A percentile compares a stretch with the other conserved stretches of the same genome.
Conservation (phyloP, 2,113 vertebrate genomes). For the Carassius carassius region DNA sequence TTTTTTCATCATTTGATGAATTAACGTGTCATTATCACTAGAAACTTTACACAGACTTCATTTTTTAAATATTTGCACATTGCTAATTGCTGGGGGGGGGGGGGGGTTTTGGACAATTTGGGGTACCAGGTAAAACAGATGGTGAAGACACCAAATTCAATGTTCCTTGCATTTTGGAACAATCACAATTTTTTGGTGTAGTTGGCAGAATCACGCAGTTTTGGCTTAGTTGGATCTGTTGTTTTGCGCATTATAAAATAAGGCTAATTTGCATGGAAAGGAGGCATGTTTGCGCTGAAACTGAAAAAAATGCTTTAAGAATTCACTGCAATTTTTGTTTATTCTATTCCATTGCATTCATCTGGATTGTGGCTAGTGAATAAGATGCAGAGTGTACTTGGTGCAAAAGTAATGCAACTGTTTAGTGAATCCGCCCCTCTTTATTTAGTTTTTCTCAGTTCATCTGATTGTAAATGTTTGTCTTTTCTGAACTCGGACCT, state of each 20-base stretch:
- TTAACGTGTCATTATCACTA: no score
- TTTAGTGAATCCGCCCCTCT: conserved; percentile 9
- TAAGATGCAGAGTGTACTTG: neutral
- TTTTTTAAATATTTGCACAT: no score
- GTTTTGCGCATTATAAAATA: neutral
- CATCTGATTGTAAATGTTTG: conserved; percentile 25
- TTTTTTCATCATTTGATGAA: no score
- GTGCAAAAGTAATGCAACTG: neutral
- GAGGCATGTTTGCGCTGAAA: neutral
- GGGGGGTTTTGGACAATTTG: no score
- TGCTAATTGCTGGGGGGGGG: no score
- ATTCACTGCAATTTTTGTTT: neutral
- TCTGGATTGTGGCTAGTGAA: conserved; percentile 10
- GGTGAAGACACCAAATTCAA: no score
- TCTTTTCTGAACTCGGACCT: conserved; percentile 28
- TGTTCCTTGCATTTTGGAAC: neutral
- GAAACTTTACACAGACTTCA: no score
- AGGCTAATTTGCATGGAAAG: neutral
- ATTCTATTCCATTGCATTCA: neutral
- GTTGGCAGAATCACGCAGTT: neutral
- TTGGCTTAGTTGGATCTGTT: neutral
- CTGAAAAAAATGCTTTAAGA: neutral
- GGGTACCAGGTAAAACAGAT: no score
- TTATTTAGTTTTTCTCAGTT: conserved; percentile 13
- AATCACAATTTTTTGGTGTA: neutral